phyloP scores from a whole-genome alignment of 2,888 invertebrate genomes.

The Tholera decimalis region DNA sequence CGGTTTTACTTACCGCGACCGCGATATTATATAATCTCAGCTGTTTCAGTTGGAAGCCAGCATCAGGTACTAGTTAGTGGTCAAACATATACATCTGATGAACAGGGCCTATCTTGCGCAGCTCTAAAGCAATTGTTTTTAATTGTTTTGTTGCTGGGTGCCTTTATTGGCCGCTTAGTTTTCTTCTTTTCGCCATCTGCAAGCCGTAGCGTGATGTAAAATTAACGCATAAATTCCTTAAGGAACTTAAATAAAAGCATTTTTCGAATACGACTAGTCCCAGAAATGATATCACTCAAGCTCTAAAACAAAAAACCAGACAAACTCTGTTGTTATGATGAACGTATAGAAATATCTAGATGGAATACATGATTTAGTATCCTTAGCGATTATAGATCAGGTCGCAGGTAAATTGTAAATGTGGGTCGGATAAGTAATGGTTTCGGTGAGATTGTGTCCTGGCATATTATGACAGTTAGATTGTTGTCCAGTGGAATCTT shows the following conservation, averaged over 20 bases:
- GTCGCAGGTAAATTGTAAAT: constrained; percentile 36
- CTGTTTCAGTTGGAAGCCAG: no score
- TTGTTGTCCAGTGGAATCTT: constrained; percentile 4
- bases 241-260: no score
- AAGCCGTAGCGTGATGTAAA: neutral
- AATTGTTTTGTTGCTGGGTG: neutral
- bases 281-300: no score
- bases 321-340: no score
- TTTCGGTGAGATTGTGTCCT: neutral
- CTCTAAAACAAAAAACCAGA: no score
- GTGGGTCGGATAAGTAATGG: constrained; percentile 3
- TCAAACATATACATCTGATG: no score
- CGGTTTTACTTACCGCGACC: neutral
- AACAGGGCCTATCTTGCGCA: no score
- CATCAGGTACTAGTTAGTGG: no score
- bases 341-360: neutral
- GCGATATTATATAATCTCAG: no score
- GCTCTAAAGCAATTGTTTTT: no score
- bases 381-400: constrained; percentile 23
- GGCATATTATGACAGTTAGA: constrained; percentile 13
- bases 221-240: neutral
- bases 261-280: no score
- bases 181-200: neutral
- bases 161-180: no score
- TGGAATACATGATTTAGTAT: constrained; percentile 58